These are phyloP conservation scores for Euura lappo DNA, from an alignment of 1,140 invertebrate genomes.

Conservation along the genomic window DNA sequence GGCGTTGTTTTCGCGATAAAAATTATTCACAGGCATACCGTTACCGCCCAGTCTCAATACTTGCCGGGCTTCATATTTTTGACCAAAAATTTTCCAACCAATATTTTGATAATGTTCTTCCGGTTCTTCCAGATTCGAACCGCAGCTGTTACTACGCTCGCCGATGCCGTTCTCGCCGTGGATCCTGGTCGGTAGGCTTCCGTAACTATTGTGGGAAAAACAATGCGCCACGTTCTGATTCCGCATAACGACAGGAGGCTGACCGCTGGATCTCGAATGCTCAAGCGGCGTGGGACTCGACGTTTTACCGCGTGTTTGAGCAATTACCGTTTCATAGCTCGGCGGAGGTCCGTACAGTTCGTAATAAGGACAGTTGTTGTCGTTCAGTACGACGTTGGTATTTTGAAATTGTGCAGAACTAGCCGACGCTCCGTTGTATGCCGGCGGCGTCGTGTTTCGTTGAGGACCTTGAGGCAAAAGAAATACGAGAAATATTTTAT, in stretches of 20 bases:
- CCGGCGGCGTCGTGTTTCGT: conserved; percentile 29
- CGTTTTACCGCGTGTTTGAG: conserved; percentile 50
- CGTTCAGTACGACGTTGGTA: conserved; percentile 52
- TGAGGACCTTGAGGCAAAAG: conserved; percentile 29
- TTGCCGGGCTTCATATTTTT: conserved; percentile 1
- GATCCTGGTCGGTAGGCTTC: conserved; percentile 31
- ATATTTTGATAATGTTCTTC: not conserved
- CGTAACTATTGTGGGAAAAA: conserved; percentile 39
- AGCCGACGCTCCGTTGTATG: conserved; percentile 26
- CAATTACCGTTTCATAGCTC: conserved; percentile 61
- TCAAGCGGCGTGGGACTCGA: conserved; percentile 44
- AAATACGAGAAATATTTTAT: no score
- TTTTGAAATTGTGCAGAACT: conserved; percentile 53
- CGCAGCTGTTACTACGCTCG: not conserved
- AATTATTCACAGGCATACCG: not conserved
- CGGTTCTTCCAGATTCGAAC: not conserved
- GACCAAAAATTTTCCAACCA: not conserved
- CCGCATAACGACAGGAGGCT: conserved; percentile 21
- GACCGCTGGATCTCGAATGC: conserved; percentile 26
- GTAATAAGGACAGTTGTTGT: conserved; percentile 55
- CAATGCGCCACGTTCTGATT: conserved; percentile 34
- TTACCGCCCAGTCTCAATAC: not conserved
- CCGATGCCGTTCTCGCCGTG: conserved; percentile 23
- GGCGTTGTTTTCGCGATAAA: not conserved
- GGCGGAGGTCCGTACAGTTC: conserved; percentile 60